Evolutionary conservation across 2,797 vertebrate genomes (phyloP).

Genomic region (Eulemur coronatus): DNA sequence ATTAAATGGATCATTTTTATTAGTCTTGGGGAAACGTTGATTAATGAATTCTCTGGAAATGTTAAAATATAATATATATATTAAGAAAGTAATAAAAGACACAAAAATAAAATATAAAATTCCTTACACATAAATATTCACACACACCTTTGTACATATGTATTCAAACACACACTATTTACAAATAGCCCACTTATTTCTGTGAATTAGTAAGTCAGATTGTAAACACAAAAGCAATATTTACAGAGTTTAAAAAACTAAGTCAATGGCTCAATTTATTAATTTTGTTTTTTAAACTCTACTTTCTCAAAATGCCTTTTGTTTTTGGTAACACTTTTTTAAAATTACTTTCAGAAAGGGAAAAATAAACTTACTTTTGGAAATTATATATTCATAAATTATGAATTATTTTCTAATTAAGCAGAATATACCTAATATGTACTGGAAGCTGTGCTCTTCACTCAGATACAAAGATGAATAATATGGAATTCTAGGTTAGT

Average conservation of each 20-base stretch:
- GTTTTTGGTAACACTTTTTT: not conserved
- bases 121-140: not conserved
- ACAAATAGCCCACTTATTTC: not conserved
- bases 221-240: not conserved
- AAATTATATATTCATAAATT: not conserved
- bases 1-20: not conserved
- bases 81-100: not conserved
- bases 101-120: not conserved
- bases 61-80: not conserved
- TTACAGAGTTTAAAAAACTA: not conserved
- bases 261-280: not conserved
- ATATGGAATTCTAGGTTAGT: not conserved
- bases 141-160: not conserved
- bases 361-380: not conserved
- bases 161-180: not conserved
- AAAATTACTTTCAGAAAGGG: not conserved
- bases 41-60: not conserved
- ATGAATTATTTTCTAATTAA: not conserved
- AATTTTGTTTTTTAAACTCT: not conserved
- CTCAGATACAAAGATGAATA: not conserved
- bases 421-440: not conserved
- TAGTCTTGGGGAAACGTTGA: not conserved
- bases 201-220: not conserved
- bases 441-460: not conserved
- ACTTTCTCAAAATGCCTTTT: not conserved